Percentiles rank a stretch among this genome's conserved stretches.
These are phyloP conservation scores for Cardiocondyla obscurior DNA, from an alignment of 1,140 invertebrate genomes.

Conservation along the genomic window DNA sequence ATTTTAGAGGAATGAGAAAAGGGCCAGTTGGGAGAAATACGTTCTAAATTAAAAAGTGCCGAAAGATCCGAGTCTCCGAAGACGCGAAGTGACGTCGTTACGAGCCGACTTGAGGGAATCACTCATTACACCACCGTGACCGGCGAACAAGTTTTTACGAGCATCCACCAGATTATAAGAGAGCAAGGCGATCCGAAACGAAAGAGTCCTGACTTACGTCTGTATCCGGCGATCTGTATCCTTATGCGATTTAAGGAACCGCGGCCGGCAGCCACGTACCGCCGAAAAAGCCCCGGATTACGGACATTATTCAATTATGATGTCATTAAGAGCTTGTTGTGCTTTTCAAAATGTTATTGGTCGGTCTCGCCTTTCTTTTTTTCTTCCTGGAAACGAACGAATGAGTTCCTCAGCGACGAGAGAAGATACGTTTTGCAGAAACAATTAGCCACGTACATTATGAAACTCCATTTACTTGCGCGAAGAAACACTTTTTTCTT, in stretches of 20 bases:
- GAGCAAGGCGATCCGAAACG: conserved; percentile 22
- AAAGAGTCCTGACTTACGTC: background rate
- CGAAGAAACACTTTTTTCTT: background rate
- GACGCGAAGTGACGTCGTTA: conserved; percentile 10
- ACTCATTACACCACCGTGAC: conserved; percentile 16
- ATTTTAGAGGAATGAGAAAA: background rate
- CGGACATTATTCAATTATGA: conserved; percentile 70
- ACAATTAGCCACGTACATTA: background rate
- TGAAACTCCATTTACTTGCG: conserved; percentile 9
- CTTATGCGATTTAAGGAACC: conserved; percentile 21
- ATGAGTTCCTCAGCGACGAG: background rate
- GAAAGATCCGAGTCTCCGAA: background rate
- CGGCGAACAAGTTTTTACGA: conserved; percentile 23
- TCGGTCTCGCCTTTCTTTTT: background rate
- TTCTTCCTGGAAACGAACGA: background rate
- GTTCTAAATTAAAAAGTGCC: conserved; percentile 6
- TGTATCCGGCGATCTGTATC: conserved; percentile 5
- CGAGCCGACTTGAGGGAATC: background rate
- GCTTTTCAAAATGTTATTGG: conserved; percentile 47
- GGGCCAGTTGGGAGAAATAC: background rate
- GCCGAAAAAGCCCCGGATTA: conserved; percentile 62
- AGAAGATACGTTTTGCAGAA: conserved; percentile 23
- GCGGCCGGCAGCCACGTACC: background rate
- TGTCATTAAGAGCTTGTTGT: conserved; percentile 62
- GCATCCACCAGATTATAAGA: conserved; percentile 43